Base-by-base conservation (phyloP, 2,113 vertebrate species). In the Ictidomys tridecemlineatus region DNA sequence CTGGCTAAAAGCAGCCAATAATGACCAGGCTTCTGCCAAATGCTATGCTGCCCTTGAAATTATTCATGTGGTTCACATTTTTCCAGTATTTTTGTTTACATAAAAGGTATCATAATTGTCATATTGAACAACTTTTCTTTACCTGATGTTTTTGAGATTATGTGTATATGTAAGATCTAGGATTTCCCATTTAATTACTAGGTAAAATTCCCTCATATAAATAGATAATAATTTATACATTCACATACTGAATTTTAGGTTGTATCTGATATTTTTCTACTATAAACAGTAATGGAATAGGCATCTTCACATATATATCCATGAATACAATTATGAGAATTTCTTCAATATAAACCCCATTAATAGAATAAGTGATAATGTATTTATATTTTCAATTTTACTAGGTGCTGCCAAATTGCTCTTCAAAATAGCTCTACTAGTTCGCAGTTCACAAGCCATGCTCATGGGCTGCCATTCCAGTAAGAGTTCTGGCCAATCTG, bases 311-410 rank as follows among this genome's bases (percentile, higher is more conserved):
- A 32, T n/a, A 22, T 26, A 22, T 77, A 9, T 39, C 18, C 48
- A 20, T 61, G 70, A 89, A n/a, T 85, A 77, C 30, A 53, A 74
- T 37, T 42, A 51, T 48, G 45, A 48, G 12, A 18, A 11, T 51
- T 67, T 74, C 16, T 53, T 18, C 2, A 61, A 2, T 85, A n/a
- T 24, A 37, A 30, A 86, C 32, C 42, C 1, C 61, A 14, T 42
- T 63, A 39, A 24, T 63, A 56, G n/a, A 80, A 72, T 78, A 12
- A 2, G 5, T 92, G 18, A n/a, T 45, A 63, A 90, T 18, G 3
- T 69, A 34, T 93, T 88, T 90, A 53, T 76, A 79, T 80, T 88
- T 84, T 89, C 70, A 80, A 0, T 73, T 89, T 85, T 96, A 20
- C 32, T 58, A 51, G 28, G 37, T 61, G 22, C 28, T 94, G 24